A percentile compares a stretch with the other conserved stretches of the same genome.
phyloP scores from a whole-genome alignment of 1,140 invertebrate species.

The Macrocentrus cingulum region DNA sequence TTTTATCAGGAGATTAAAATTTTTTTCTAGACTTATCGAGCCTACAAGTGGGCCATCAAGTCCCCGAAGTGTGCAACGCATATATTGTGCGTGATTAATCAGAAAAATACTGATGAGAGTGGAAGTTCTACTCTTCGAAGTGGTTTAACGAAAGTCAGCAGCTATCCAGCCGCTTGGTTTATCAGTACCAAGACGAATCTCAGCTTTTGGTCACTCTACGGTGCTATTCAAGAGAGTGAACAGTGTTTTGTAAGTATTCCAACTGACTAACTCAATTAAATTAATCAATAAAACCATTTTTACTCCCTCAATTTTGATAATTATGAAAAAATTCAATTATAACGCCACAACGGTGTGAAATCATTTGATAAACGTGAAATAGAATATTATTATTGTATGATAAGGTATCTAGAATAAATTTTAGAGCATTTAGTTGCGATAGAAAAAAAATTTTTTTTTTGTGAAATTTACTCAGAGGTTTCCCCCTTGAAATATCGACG shows the following conservation, averaged over 20 bases:
- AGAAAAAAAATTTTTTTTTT: too few species aligned
- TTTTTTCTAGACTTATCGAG: conserved; percentile 63
- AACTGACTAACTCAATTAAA: too few species aligned
- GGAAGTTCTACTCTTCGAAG: conserved; percentile 57
- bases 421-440: too few species aligned
- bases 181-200: conserved; percentile 65
- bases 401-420: too few species aligned
- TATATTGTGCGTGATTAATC: conserved; percentile 75
- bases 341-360: too few species aligned
- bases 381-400: too few species aligned
- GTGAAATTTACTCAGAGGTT: too few species aligned
- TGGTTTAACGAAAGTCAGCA: conserved; percentile 71
- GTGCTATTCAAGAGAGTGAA: conserved; percentile 63
- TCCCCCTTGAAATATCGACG: too few species aligned
- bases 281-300: too few species aligned
- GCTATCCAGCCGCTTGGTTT: conserved; percentile 70
- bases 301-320: too few species aligned
- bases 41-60: conserved; percentile 71
- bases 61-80: conserved; percentile 73
- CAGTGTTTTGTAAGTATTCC: conserved; percentile 62
- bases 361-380: too few species aligned
- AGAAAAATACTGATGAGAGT: conserved; percentile 48
- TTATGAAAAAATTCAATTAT: too few species aligned
- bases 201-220: conserved; percentile 68
- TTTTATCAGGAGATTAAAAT: background rate